Percentiles rank a stretch among this genome's conserved stretches.
Evolutionary conservation across 2,113 vertebrate species (phyloP).

Genomic region (Salvelinus alpinus): DNA sequence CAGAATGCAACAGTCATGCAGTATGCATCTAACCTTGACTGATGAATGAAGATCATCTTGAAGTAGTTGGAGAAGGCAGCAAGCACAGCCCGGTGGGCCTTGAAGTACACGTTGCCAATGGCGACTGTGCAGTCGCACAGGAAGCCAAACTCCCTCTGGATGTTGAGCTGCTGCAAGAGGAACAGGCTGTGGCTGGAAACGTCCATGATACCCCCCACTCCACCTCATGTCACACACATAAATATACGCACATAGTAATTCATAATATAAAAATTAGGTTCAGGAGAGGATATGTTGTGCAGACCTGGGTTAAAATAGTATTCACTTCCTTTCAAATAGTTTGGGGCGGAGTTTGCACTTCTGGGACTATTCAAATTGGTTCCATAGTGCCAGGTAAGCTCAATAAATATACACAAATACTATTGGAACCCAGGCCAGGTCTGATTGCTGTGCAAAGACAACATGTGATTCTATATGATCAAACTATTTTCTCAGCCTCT

Average conservation of each 20-base stretch:
- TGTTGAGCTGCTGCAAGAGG: conserved; percentile 95
- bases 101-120: conserved; percentile 98
- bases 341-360: no score
- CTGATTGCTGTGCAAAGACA: no score
- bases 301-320: not conserved
- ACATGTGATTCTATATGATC: no score
- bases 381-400: no score
- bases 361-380: no score
- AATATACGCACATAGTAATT: conserved; percentile 9
- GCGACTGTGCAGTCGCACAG: conserved; percentile 97
- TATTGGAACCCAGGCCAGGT: no score
- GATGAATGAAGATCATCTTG: conserved; percentile 99
- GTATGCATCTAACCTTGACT: conserved; percentile 83
- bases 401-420: no score
- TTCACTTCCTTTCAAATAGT: not conserved
- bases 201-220: conserved; percentile 80
- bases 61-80: conserved; percentile 99
- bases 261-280: not conserved
- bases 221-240: conserved; percentile 27
- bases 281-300: not conserved
- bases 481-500: not conserved
- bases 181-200: conserved; percentile 88
- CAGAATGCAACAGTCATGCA: not conserved
- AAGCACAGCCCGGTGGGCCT: conserved; percentile 94
- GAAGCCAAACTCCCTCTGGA: conserved; percentile 96